phyloP scores from a whole-genome alignment of 2,113 vertebrate species.

The Sander lucioperca region DNA sequence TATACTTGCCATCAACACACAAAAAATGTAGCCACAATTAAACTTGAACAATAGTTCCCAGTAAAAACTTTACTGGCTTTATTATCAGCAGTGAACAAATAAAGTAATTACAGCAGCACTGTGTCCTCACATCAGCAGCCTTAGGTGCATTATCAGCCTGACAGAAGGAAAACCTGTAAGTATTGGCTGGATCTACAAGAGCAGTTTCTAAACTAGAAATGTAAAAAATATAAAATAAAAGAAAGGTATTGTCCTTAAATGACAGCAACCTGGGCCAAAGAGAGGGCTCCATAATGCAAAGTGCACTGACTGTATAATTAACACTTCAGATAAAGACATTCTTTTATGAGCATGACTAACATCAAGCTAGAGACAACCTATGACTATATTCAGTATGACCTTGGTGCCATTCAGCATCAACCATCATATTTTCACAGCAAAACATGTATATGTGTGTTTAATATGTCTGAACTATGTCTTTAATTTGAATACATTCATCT shows the following conservation, averaged over 20 bases:
- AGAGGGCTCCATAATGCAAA: neutral
- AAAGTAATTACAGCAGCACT: neutral
- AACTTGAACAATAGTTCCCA: neutral
- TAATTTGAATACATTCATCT: neutral
- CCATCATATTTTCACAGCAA: conserved; percentile 2
- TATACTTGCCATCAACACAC: conserved; percentile 1
- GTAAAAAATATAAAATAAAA: neutral
- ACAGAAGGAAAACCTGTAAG: neutral
- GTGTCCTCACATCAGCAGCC: neutral
- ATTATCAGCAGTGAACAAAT: neutral
- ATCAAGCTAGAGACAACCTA: neutral
- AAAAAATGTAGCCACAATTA: neutral
- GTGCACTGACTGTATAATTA: neutral
- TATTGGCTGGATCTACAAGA: neutral
- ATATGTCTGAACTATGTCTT: neutral
- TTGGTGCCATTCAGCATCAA: neutral
- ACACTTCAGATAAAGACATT: neutral
- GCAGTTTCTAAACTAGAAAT: neutral
- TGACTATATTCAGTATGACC: neutral
- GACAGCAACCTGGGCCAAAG: neutral
- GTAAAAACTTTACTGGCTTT: neutral
- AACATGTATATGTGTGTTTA: neutral
- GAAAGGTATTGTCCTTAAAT: neutral
- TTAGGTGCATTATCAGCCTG: neutral
- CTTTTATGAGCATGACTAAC: neutral